Evolutionary conservation across 2,113 vertebrate genomes (phyloP).

Genomic region (Sclerurus mexicanus): DNA sequence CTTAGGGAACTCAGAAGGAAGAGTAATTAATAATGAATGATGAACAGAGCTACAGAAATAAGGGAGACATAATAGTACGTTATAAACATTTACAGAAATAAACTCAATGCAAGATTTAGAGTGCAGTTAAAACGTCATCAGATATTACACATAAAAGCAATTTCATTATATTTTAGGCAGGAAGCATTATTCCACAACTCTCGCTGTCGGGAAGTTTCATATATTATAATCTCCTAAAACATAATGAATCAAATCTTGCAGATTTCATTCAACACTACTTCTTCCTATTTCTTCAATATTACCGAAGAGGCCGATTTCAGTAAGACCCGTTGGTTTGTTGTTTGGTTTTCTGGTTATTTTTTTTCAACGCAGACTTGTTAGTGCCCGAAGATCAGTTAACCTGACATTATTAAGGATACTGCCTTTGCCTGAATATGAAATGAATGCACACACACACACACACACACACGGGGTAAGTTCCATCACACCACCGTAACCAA

Average conservation of each 20-base stretch:
- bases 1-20: background rate
- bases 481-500: accelerated
- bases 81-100: background rate
- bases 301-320: background rate
- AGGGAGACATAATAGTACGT: background rate
- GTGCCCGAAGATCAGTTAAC: background rate
- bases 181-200: background rate
- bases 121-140: background rate
- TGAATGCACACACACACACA: no score
- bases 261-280: background rate
- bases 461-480: no score
- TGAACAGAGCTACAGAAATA: background rate
- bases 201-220: background rate
- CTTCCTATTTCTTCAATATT: background rate
- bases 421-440: background rate
- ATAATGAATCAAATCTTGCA: background rate
- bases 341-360: background rate
- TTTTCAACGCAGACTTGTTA: background rate
- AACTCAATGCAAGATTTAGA: background rate
- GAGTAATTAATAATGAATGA: background rate
- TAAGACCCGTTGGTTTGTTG: background rate
- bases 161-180: background rate
- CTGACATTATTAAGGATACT: background rate
- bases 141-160: background rate
- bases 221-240: background rate